Base-by-base conservation (phyloP, 2,113 vertebrate species). In the Pelecanus crispus region DNA sequence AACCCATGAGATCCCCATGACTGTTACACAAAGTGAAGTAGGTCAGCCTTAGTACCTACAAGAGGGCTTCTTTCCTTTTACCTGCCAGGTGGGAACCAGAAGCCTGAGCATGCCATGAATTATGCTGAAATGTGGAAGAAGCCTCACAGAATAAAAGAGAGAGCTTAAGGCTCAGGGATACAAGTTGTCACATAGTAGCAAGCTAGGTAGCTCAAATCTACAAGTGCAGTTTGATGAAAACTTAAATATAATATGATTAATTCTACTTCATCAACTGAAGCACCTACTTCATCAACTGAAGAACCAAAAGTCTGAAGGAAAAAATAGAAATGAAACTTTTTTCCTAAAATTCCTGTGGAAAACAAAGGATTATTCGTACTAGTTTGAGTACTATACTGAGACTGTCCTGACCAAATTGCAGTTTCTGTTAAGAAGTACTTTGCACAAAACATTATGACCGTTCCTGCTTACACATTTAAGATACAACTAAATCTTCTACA, bases 211-310 rank as follows among this genome's bases (percentile, higher is more conserved):
- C n/a, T 81, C 28, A 83, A 88, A 90, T 70, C 47, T 86, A n/a
- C 5, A 21, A 62, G 14, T 59, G 32, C 18, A n/a, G 67, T 88
- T 94, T 86, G 88, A 95, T 91, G 68, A 95, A 95, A 96, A 92
- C 59, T 90, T 95, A 86, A 93, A 92, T 78, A 78, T 62, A 74
- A 47, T 66, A 78, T 91, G 16, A 91, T 81, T 86, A 92, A 88
- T 95, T 95, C 88, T 91, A 26, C 45, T 95, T 94, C 53, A 88
- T 81, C 59, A 44, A n/a, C 29, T 56, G 52, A 78, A 72, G 32
- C 42, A 42, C 42, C 88, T 91, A 26, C 42, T 95, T 94, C 53
- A 88, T 81, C 59, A 44, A 38, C 29, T 56, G 52, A 78, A 72
- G 32, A 67, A 72, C 12, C 6, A 21, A 40, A 67, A 78, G 24